A percentile compares a stretch with the other conserved stretches of the same genome.
Evolutionary conservation across 2,797 vertebrate genomes (phyloP).

Genomic region (Argyrosomus regius): DNA sequence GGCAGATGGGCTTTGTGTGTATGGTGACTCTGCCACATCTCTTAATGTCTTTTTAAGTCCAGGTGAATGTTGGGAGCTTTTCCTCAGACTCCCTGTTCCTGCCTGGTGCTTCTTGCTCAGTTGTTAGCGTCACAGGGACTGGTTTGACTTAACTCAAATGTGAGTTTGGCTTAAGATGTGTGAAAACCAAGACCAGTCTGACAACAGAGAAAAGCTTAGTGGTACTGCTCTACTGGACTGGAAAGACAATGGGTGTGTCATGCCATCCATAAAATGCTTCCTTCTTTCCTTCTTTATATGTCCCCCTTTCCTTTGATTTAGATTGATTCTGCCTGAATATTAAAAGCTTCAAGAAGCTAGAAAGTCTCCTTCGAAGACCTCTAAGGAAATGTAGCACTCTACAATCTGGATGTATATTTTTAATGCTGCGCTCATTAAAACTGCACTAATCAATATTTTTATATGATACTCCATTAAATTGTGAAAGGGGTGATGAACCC

Average conservation of each 20-base stretch:
- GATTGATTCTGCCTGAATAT: background rate
- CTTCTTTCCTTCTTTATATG: constrained; percentile 2
- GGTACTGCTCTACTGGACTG: constrained; percentile 51
- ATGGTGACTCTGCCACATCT: constrained; percentile 42
- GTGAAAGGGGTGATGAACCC: constrained; percentile 19
- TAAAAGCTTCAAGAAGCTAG: background rate
- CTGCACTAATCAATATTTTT: constrained; percentile 46
- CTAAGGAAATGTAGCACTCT: background rate
- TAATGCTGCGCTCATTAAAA: constrained; percentile 23
- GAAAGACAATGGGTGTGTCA: constrained; percentile 52
- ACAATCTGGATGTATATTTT: constrained; percentile 20
- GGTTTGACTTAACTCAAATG: constrained; percentile 50
- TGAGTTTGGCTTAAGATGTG: constrained; percentile 52
- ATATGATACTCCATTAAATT: constrained; percentile 44
- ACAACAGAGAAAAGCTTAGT: constrained; percentile 45
- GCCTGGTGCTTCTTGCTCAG: constrained; percentile 39
- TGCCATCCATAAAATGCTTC: constrained; percentile 17
- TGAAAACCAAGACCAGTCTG: constrained; percentile 54
- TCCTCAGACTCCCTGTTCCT: constrained; percentile 22
- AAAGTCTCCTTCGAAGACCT: constrained; percentile 21
- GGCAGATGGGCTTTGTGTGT: constrained; percentile 54
- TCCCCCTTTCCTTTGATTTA: constrained; percentile 6
- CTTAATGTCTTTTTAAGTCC: constrained; percentile 70
- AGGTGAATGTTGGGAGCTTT: constrained; percentile 62
- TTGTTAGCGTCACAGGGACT: constrained; percentile 35